phyloP scores from a whole-genome alignment of 2,113 vertebrate species.

The Pycnonotus jocosus region DNA sequence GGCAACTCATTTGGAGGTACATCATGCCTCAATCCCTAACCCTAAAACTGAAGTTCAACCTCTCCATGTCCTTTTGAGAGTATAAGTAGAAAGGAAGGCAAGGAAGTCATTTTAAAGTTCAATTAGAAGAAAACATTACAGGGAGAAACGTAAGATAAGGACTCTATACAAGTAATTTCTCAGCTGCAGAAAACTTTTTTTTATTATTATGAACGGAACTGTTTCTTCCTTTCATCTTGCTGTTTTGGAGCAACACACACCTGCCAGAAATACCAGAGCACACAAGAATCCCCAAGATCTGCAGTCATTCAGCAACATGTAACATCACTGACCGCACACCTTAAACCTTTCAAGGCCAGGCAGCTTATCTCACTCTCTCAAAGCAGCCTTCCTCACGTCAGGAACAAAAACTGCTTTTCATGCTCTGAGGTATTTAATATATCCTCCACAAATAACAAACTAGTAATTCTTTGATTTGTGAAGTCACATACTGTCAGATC shows the following conservation, averaged over 20 bases:
- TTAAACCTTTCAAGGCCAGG: not conserved
- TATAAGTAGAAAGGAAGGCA: not conserved
- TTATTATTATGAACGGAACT: not conserved
- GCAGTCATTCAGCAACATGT: not conserved
- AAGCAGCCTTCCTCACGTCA: not conserved
- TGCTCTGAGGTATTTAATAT: not conserved
- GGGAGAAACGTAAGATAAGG: not conserved
- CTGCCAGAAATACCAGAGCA: not conserved
- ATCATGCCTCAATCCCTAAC: not conserved
- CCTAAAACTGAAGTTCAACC: not conserved
- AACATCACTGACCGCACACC: not conserved
- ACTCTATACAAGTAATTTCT: not conserved
- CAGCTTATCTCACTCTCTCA: not conserved
- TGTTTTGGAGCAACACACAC: not conserved
- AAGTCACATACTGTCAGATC: not conserved
- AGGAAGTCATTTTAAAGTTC: not conserved
- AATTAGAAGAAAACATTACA: not conserved
- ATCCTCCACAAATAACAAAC: not conserved
- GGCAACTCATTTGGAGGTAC: not conserved
- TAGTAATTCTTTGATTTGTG: not conserved
- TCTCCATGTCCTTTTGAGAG: not conserved
- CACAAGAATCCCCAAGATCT: not conserved
- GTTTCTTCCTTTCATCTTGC: not conserved
- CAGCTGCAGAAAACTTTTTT: not conserved
- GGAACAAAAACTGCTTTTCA: not conserved